A percentile compares a stretch with the other conserved stretches of the same genome.
These are phyloP conservation scores for Boleophthalmus pectinirostris DNA, from an alignment of 2,113 vertebrate species.

Conservation along the genomic window DNA sequence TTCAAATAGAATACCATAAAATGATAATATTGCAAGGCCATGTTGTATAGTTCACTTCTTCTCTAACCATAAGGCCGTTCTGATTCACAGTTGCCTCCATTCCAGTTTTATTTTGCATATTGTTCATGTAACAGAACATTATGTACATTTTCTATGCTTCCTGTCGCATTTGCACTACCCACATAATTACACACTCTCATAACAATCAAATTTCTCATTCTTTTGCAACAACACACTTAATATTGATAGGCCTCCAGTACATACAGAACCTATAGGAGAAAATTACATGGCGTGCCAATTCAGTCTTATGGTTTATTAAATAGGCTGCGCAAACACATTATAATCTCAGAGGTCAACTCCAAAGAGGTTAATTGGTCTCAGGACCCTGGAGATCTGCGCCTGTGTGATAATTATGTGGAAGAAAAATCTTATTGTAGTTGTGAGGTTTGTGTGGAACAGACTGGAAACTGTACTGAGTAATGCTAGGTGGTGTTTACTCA, in stretches of 20 bases:
- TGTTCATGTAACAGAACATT: neutral
- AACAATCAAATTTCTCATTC: neutral
- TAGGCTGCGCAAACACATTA: slow-evolving; percentile 37
- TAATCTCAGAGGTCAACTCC: slow-evolving; percentile 28
- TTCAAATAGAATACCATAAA: too few species aligned
- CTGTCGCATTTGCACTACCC: too few species aligned
- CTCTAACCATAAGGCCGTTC: too few species aligned
- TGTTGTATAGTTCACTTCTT: too few species aligned
- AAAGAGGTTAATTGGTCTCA: slow-evolving; percentile 28
- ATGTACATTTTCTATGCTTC: neutral
- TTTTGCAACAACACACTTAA: neutral
- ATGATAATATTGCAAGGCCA: too few species aligned
- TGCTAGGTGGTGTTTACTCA: slow-evolving; percentile 28
- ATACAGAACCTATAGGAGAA: neutral
- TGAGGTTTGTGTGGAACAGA: slow-evolving; percentile 5
- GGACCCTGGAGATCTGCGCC: slow-evolving; percentile 35
- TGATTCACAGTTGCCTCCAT: too few species aligned
- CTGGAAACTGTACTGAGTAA: slow-evolving; percentile 44
- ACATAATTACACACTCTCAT: neutral
- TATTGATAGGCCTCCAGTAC: neutral
- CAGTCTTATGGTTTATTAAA: slow-evolving; percentile 22
- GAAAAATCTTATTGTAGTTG: slow-evolving; percentile 52
- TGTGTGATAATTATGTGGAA: slow-evolving; percentile 49
- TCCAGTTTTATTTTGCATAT: too few species aligned
- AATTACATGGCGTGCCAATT: neutral